phyloP scores from a whole-genome alignment of 2,797 vertebrate genomes.

The Sebastes matsubarae region DNA sequence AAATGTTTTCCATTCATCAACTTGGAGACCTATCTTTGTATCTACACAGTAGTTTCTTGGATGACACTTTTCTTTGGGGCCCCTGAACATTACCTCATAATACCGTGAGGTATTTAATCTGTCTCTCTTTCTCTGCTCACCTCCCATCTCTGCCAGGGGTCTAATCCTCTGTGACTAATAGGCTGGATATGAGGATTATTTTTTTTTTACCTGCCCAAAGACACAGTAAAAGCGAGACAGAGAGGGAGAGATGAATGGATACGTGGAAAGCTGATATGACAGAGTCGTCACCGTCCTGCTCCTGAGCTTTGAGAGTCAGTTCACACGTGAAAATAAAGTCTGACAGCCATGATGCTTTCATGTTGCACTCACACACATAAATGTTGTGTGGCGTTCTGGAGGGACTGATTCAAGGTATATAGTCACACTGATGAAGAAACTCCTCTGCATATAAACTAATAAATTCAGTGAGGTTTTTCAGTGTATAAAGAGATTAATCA shows the following conservation, averaged over 20 bases:
- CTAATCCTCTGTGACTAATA: slow-evolving; percentile 78
- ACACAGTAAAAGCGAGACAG: slow-evolving; percentile 35
- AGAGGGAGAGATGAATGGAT: slow-evolving; percentile 54
- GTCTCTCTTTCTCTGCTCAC: slow-evolving; percentile 51
- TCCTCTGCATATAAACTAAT: not conserved
- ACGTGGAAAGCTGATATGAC: slow-evolving; percentile 47
- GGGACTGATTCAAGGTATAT: not conserved
- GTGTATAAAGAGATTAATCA: slow-evolving; percentile 30
- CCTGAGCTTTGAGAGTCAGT: slow-evolving; percentile 11
- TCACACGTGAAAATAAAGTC: slow-evolving; percentile 9
- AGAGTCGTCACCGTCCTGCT: slow-evolving; percentile 17
- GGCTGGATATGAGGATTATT: slow-evolving; percentile 69
- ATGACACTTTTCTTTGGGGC: slow-evolving; percentile 22
- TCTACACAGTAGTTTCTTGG: slow-evolving; percentile 6
- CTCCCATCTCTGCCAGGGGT: slow-evolving; percentile 58
- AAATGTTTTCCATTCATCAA: slow-evolving; percentile 6
- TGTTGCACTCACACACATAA: not conserved
- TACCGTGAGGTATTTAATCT: slow-evolving; percentile 54
- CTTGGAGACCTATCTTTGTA: not conserved
- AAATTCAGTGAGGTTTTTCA: not conserved
- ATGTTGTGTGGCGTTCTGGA: not conserved
- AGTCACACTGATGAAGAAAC: not conserved
- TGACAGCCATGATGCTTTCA: not conserved
- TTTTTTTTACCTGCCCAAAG: slow-evolving; percentile 69
- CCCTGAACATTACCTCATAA: slow-evolving; percentile 52